These are phyloP conservation scores for Diorhabda carinulata DNA, from an alignment of 1,140 invertebrate genomes.

Conservation along the genomic window DNA sequence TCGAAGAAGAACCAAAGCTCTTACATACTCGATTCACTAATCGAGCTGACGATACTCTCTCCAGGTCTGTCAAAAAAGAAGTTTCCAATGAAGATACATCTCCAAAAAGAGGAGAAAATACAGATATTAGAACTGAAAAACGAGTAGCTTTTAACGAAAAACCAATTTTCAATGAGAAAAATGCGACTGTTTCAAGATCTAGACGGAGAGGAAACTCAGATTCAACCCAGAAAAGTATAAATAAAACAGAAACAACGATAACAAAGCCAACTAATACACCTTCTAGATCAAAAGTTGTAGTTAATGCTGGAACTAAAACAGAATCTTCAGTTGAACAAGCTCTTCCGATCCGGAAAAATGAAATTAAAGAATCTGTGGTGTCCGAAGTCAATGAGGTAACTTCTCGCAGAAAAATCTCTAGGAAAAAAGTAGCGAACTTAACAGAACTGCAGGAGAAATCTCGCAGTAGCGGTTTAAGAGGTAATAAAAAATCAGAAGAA, in stretches of 20 bases:
- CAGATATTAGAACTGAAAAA: too few species aligned
- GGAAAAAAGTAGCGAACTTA: constrained; percentile 24
- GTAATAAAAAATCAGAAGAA: constrained; percentile 30
- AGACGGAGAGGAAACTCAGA: not conserved
- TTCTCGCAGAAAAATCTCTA: constrained; percentile 36
- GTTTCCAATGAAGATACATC: constrained; percentile 6
- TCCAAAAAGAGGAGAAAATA: not conserved
- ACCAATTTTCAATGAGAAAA: constrained; percentile 10
- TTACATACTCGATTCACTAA: constrained; percentile 13
- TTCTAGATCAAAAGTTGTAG: not conserved
- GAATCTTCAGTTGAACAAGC: constrained; percentile 17
- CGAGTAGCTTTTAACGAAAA: constrained; percentile 7
- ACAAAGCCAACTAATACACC: constrained; percentile 5
- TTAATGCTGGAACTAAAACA: constrained; percentile 19
- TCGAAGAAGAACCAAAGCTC: constrained; percentile 39
- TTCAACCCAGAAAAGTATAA: not conserved
- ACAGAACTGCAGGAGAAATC: constrained; percentile 21
- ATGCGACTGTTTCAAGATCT: constrained; percentile 30
- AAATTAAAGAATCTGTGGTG: constrained; percentile 38
- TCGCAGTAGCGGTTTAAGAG: constrained; percentile 17
- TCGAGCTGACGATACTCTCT: not conserved
- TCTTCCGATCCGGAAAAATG: not conserved
- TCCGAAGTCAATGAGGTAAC: constrained; percentile 40
- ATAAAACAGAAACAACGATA: not conserved
- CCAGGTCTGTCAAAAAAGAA: not conserved